Conservation (phyloP, 23 tunicate species). For the Trididemnum clinides region DNA sequence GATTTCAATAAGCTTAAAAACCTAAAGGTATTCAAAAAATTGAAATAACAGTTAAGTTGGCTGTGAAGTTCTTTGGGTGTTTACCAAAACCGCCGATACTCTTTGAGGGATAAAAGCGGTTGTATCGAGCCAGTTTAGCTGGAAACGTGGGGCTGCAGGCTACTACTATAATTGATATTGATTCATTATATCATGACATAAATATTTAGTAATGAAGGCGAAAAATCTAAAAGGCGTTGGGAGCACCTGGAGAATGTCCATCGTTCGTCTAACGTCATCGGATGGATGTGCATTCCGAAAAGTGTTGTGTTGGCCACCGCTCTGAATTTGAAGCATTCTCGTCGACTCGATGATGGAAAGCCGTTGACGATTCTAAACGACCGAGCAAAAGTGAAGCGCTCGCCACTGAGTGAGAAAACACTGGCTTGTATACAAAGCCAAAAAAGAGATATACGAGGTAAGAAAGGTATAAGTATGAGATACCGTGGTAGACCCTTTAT, state of each 20-base stretch:
- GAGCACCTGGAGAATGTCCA: not conserved
- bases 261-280: conserved; percentile 30
- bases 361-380: not conserved
- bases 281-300: conserved; percentile 60
- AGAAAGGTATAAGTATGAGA: too few species aligned
- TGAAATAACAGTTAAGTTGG: too few species aligned
- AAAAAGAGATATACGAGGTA: not conserved
- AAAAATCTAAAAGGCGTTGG: not conserved
- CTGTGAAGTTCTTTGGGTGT: too few species aligned
- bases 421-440: not conserved
- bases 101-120: too few species aligned
- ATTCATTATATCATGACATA: too few species aligned
- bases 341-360: conserved; percentile 13
- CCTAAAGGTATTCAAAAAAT: too few species aligned
- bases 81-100: too few species aligned
- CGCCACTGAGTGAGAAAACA: not conserved
- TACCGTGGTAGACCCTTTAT: too few species aligned
- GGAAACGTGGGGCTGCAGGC: not conserved
- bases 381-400: not conserved
- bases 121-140: too few species aligned
- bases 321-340: conserved; percentile 29
- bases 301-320: conserved; percentile 76
- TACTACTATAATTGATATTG: too few species aligned
- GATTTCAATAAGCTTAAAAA: too few species aligned
- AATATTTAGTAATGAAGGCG: too few species aligned